Evolutionary conservation across 1,140 invertebrate genomes (phyloP).

Genomic region (Dendroctonus ponderosae): DNA sequence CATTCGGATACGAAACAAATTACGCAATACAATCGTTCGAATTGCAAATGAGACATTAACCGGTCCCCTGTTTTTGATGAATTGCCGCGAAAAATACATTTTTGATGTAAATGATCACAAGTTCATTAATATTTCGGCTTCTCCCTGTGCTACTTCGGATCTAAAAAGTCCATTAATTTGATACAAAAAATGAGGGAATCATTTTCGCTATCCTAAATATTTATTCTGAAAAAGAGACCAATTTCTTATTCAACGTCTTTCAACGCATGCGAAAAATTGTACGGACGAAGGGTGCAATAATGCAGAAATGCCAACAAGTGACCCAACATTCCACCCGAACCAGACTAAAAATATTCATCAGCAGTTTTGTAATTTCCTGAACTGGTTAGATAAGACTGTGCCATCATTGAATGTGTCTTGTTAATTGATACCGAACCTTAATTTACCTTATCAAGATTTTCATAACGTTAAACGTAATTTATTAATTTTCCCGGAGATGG

Average conservation of each 20-base stretch:
- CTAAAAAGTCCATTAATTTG: too few species aligned
- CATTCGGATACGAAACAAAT: constrained; percentile 20
- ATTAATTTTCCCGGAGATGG: constrained; percentile 19
- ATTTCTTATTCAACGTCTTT: too few species aligned
- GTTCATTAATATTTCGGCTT: constrained; percentile 12
- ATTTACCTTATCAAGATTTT: constrained; percentile 22
- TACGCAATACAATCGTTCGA: constrained; percentile 28
- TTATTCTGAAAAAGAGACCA: too few species aligned
- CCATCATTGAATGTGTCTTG: constrained; percentile 22
- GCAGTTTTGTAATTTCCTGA: constrained; percentile 18
- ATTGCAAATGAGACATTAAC: constrained; percentile 35
- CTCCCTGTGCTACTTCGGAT: too few species aligned
- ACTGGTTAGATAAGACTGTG: constrained; percentile 10
- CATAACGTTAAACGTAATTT: constrained; percentile 24
- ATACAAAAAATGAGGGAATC: too few species aligned
- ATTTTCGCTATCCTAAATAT: too few species aligned
- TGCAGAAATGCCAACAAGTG: constrained; percentile 12
- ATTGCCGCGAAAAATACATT: constrained; percentile 7
- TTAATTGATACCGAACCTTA: constrained; percentile 23
- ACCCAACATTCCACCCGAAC: neutral
- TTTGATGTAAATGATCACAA: constrained; percentile 22
- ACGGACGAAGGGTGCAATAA: neutral
- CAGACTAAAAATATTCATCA: constrained; percentile 7
- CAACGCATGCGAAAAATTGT: too few species aligned
- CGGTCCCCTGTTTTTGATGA: constrained; percentile 9